Base-by-base conservation (phyloP, 2,888 invertebrate species). In the Gymnoscelis rufifasciata region DNA sequence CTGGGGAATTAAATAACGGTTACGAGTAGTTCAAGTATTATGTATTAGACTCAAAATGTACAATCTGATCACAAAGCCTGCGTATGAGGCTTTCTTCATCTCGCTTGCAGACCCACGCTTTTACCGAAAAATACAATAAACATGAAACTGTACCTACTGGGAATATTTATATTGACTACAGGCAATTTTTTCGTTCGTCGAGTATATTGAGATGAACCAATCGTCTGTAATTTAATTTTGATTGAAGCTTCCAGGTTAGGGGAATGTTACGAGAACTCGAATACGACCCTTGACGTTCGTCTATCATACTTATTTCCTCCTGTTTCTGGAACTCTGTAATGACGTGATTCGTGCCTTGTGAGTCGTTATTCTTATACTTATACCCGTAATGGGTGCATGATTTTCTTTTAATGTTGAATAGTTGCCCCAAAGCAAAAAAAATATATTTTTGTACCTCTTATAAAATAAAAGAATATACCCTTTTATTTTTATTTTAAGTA, bases 291-390 rank as follows among this genome's bases (percentile, higher is more conserved):
- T 54, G 51, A 55, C 52, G 36, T 50, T 50, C 50, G 45, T 55
- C 51, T 54, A 43, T 55, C 53, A 53, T 47, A 39, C 51, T 55
- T 53, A 53, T 56, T 57, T 53, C 48, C 47, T 49, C 45, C 35
- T 33, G 47, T 38, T 45, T 42, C 47, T 42, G 44, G 47, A 42
- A 41, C 47, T 45, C 44, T 60, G 65, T 79, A 78, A 81, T 73
- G 78, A 78, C 65, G 70, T 61, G 71, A 68, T 71, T 66, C 57
- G 60, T 62, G 62, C 62, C 56, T 50, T 47, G 57, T 52, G 61
- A 64, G 64, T 71, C 63, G 65, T 68, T 65, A 66, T 64, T 58
- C 64, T 51, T 57, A 60, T 65, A 71, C 57, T 68, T 71, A 65
- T 68, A 64, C 62, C 56, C 62, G 66, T 58, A 61, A 55, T 55